Conservation (phyloP, 1,140 invertebrate genomes). For the Brachionus rotundiformis region DNA sequence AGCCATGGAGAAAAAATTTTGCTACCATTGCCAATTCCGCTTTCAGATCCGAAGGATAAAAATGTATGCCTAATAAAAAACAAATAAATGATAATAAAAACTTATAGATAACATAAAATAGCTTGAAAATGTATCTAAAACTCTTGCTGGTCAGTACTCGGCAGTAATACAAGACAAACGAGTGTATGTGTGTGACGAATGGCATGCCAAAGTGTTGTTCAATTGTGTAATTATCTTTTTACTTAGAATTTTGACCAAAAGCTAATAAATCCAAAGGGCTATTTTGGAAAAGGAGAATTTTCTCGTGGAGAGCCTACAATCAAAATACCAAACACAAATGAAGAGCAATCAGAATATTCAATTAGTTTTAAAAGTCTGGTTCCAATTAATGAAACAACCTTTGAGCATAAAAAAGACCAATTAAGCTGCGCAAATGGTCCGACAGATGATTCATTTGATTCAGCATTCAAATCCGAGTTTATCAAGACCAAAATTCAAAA, state of each 20-base stretch:
- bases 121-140: slow-evolving; percentile 39
- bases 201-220: slow-evolving; percentile 12
- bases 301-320: neutral
- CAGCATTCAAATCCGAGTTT: neutral
- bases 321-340: neutral
- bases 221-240: slow-evolving; percentile 22
- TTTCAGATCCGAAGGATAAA: neutral
- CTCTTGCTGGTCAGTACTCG: neutral
- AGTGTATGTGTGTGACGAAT: neutral
- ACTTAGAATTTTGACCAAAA: neutral
- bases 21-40: slow-evolving; percentile 36
- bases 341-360: neutral
- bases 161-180: slow-evolving; percentile 30
- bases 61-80: slow-evolving; percentile 3
- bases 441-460: slow-evolving; percentile 1
- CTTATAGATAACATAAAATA: too few species aligned
- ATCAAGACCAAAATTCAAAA: neutral
- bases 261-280: neutral
- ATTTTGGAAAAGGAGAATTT: slow-evolving; percentile 50
- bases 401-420: neutral
- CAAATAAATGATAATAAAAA: too few species aligned
- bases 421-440: neutral
- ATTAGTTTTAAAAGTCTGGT: slow-evolving; percentile 26
- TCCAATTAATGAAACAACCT: neutral
- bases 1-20: neutral